These are phyloP conservation scores for Cynodonichthys magdalenae DNA, from an alignment of 2,797 vertebrate genomes.

Conservation along the genomic window DNA sequence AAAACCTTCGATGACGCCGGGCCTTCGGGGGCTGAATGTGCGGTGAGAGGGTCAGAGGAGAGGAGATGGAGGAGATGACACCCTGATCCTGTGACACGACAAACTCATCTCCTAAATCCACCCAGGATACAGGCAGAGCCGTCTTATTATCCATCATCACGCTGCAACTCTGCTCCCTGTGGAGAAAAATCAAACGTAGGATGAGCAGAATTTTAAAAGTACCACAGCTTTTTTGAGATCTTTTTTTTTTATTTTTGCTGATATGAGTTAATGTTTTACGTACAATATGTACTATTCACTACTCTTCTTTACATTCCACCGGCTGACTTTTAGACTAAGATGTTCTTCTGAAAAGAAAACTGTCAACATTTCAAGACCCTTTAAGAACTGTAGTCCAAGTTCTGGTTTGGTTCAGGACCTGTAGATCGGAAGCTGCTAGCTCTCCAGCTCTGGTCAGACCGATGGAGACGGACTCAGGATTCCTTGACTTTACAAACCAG, in stretches of 20 bases:
- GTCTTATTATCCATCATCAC: slow-evolving; percentile 82
- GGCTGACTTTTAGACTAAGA: too few species aligned
- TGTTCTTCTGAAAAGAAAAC: too few species aligned
- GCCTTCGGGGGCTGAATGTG: slow-evolving; percentile 81
- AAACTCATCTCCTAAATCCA: slow-evolving; percentile 87
- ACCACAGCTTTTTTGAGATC: neutral
- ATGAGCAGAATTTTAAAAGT: neutral
- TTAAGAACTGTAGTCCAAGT: too few species aligned
- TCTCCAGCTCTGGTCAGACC: slow-evolving; percentile 83
- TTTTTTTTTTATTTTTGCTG: neutral
- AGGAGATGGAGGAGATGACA: slow-evolving; percentile 65
- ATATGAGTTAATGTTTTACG: too few species aligned
- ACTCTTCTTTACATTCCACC: too few species aligned
- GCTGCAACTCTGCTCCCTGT: slow-evolving; percentile 79
- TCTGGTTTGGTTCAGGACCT: slow-evolving; percentile 77
- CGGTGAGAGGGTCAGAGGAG: slow-evolving; percentile 72
- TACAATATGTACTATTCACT: too few species aligned
- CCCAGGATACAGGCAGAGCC: slow-evolving; percentile 84
- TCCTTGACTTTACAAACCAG: slow-evolving; percentile 85
- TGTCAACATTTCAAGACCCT: too few species aligned
- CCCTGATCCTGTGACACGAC: slow-evolving; percentile 77
- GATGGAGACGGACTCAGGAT: slow-evolving; percentile 82
- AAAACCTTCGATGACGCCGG: slow-evolving; percentile 80
- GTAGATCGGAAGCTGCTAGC: slow-evolving; percentile 82
- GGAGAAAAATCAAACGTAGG: slow-evolving; percentile 12